Percentiles rank a stretch among this genome's conserved stretches.
These are phyloP conservation scores for Lasiurus cinereus DNA, from an alignment of 2,113 vertebrate genomes.

Conservation along the genomic window DNA sequence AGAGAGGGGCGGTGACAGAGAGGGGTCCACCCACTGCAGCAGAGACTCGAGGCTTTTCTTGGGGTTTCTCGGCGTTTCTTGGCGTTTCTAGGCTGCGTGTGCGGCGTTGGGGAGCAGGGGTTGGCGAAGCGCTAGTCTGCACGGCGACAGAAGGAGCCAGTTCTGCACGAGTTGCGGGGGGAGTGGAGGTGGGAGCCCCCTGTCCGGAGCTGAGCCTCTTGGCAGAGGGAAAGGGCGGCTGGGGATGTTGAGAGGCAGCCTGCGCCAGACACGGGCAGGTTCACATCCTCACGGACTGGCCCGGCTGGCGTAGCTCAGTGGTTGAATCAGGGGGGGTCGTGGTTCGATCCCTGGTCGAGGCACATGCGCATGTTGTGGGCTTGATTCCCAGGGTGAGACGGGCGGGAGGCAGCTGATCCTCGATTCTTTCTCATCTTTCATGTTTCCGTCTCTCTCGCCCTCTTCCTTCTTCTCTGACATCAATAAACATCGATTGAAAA, in stretches of 20 bases:
- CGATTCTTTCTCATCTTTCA: too few species aligned
- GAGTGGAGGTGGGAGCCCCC: not conserved
- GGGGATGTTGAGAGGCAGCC: fast-evolving
- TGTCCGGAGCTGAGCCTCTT: fast-evolving
- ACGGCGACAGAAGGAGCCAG: fast-evolving
- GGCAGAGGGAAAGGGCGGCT: not conserved
- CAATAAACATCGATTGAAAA: too few species aligned
- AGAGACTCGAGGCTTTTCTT: fast-evolving
- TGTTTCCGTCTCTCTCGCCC: too few species aligned
- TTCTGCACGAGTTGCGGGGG: too few species aligned
- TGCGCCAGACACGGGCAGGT: fast-evolving
- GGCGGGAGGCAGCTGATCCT: too few species aligned
- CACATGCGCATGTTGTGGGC: too few species aligned
- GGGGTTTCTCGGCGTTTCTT: fast-evolving
- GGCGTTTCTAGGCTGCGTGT: fast-evolving
- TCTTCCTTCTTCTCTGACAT: too few species aligned
- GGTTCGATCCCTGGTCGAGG: too few species aligned
- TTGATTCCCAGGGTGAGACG: too few species aligned
- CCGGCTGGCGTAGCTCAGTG: not conserved
- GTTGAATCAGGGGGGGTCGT: too few species aligned
- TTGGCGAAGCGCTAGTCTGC: fast-evolving
- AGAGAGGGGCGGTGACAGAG: fast-evolving
- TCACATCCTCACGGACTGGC: not conserved
- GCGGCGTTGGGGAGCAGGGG: not conserved
- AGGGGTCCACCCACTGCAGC: fast-evolving